Evolutionary conservation across 2,113 vertebrate species (phyloP).

Genomic region (Edolisoma coerulescens): DNA sequence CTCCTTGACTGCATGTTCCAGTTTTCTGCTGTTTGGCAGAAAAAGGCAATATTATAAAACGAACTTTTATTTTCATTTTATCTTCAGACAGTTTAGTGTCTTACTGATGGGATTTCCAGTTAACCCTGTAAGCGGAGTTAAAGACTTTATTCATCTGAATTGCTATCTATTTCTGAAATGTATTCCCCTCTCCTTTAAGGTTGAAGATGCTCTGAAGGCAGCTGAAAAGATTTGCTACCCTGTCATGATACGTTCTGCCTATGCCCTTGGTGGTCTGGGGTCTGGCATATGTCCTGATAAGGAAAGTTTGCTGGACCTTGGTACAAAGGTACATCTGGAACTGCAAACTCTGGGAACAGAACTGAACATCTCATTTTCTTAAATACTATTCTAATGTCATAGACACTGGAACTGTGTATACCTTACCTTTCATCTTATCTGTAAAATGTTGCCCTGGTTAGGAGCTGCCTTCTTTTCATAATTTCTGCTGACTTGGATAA

Average conservation of each 20-base stretch:
- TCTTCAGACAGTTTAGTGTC: background rate
- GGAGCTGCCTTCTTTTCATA: background rate
- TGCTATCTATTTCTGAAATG: background rate
- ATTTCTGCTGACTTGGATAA: background rate
- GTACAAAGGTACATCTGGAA: slow-evolving; percentile 76
- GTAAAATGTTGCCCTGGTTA: background rate
- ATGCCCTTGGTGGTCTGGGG: slow-evolving; percentile 91
- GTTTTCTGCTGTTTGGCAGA: background rate
- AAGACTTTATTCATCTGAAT: background rate
- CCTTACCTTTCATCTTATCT: background rate
- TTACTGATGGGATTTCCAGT: background rate
- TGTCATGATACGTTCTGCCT: slow-evolving; percentile 93
- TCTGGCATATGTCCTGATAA: slow-evolving; percentile 86
- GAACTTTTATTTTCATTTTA: background rate
- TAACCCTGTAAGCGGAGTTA: background rate
- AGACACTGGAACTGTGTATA: background rate
- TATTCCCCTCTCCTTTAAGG: slow-evolving; percentile 65
- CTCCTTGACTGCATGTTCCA: background rate
- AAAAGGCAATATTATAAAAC: background rate
- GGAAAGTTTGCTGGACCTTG: slow-evolving; percentile 83
- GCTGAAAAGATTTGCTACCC: slow-evolving; percentile 89
- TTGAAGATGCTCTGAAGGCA: slow-evolving; percentile 85
- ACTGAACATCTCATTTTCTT: background rate
- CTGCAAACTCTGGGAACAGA: background rate
- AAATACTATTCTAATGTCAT: background rate